A percentile compares a stretch with the other conserved stretches of the same genome.
These are phyloP conservation scores for Eretmocerus hayati DNA, from an alignment of 2,888 invertebrate species.

Conservation along the genomic window DNA sequence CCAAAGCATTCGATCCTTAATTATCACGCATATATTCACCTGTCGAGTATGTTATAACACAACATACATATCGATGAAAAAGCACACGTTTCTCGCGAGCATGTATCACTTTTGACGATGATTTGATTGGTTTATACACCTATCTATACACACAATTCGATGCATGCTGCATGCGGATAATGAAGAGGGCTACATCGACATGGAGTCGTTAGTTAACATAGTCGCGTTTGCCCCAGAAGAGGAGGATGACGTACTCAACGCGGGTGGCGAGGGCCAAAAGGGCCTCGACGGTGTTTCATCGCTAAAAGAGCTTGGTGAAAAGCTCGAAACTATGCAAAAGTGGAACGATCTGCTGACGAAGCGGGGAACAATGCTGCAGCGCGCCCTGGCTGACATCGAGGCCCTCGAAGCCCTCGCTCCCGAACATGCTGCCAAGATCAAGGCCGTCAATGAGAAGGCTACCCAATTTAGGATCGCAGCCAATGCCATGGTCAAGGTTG, in stretches of 20 bases:
- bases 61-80: no score
- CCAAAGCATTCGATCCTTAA: no score
- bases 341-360: constrained; percentile 87
- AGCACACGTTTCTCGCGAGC: no score
- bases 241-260: constrained; percentile 45
- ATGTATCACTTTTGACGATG: no score
- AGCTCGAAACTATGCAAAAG: constrained; percentile 84
- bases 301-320: constrained; percentile 65
- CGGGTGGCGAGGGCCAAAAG: constrained; percentile 42
- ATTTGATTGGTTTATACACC: no score
- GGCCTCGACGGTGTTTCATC: constrained; percentile 55
- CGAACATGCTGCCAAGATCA: constrained; percentile 66
- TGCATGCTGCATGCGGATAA: no score
- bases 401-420: constrained; percentile 53
- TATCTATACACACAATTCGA: no score
- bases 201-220: neutral
- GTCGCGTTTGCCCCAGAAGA: constrained; percentile 13
- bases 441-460: constrained; percentile 86
- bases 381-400: constrained; percentile 72
- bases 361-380: constrained; percentile 78
- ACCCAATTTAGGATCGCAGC: constrained; percentile 94
- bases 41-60: no score
- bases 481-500: constrained; percentile 95
- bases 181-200: neutral
- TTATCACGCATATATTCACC: no score